Evolutionary conservation across 2,113 vertebrate species (phyloP).

Genomic region (Nyctibius bracteatus): DNA sequence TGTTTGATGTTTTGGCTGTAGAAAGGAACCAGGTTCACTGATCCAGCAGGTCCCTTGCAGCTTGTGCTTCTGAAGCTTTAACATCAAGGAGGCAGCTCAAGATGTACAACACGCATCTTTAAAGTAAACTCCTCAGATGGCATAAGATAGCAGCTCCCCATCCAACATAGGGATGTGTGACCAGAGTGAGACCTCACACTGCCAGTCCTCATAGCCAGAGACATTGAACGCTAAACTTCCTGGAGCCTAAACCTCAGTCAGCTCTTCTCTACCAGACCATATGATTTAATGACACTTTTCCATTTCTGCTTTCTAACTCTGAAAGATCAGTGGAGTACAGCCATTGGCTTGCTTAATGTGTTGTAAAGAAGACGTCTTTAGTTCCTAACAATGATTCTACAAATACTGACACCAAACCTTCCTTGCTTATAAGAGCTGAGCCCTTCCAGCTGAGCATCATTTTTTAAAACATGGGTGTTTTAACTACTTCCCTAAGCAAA

Average conservation of each 20-base stretch:
- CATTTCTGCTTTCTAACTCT: background rate
- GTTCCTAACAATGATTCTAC: background rate
- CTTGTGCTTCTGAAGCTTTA: background rate
- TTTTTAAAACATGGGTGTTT: background rate
- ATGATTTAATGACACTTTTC: background rate
- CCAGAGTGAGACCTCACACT: background rate
- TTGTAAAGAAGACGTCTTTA: background rate
- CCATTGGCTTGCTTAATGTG: background rate
- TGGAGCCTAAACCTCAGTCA: background rate
- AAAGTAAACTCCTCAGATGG: background rate
- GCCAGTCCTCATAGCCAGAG: background rate
- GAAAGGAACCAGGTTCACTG: background rate
- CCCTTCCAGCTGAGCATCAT: background rate
- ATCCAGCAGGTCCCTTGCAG: background rate
- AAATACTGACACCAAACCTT: background rate
- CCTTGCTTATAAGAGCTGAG: background rate
- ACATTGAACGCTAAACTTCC: background rate
- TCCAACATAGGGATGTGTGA: background rate
- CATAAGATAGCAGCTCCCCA: fast-evolving
- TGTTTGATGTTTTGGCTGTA: background rate
- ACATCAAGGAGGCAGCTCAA: background rate
- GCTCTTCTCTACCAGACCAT: background rate
- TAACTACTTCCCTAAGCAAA: background rate
- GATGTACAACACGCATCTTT: background rate
- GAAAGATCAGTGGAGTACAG: background rate